phyloP scores from a whole-genome alignment of 2,113 vertebrate species.

The Indri indri region DNA sequence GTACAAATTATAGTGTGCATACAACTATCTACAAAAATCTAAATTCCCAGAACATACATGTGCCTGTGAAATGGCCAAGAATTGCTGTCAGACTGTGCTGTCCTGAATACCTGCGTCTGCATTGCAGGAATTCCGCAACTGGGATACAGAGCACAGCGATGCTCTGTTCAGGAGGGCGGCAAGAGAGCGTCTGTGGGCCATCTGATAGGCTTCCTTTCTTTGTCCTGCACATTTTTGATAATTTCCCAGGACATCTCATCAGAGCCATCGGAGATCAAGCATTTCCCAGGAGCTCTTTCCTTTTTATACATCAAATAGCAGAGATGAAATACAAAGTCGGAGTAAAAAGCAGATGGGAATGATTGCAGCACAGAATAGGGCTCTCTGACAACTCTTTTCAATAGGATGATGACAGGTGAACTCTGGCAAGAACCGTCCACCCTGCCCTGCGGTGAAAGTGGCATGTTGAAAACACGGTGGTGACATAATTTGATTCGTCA shows the following conservation, averaged over 20 bases:
- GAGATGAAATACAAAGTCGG: constrained; percentile 6
- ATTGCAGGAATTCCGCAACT: background rate
- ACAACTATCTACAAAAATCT: background rate
- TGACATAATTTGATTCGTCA: background rate
- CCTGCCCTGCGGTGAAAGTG: background rate
- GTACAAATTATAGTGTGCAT: background rate
- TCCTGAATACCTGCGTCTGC: background rate
- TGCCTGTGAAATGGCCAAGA: background rate
- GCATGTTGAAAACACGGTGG: constrained; percentile 22
- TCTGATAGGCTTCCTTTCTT: constrained; percentile 14
- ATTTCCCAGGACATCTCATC: constrained; percentile 43
- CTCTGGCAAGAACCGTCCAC: background rate
- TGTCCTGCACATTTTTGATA: background rate
- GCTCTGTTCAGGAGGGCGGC: background rate
- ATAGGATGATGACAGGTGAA: background rate
- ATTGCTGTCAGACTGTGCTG: background rate
- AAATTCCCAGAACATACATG: background rate
- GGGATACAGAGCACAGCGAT: background rate
- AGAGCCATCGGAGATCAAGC: background rate
- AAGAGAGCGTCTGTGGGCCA: background rate
- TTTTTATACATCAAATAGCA: constrained; percentile 15
- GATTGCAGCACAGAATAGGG: background rate
- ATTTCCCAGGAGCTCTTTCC: constrained; percentile 20
- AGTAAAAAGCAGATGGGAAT: background rate
- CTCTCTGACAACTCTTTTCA: constrained; percentile 50